Percentiles rank a stretch among this genome's conserved stretches.
These are phyloP conservation scores for Apus apus DNA, from an alignment of 2,113 vertebrate species.

Conservation along the genomic window DNA sequence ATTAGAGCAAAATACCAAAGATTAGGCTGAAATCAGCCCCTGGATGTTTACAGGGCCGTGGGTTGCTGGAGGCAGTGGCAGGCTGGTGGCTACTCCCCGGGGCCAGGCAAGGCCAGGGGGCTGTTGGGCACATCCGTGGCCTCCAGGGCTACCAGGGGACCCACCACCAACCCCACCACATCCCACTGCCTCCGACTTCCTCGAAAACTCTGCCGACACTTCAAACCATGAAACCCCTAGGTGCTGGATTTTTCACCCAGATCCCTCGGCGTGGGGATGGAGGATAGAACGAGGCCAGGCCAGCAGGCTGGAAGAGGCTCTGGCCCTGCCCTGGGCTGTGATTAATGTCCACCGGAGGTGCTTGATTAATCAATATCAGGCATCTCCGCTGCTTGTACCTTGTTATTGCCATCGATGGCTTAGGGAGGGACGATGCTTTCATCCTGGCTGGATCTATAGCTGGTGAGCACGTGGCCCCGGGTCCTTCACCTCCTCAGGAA, in stretches of 20 bases:
- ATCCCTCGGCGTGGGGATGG: fast-evolving
- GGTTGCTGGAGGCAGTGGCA: constrained; percentile 28
- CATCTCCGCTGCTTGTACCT: background rate
- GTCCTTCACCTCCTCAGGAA: background rate
- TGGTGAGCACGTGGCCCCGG: fast-evolving
- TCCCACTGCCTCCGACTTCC: background rate
- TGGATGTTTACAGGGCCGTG: constrained; percentile 43
- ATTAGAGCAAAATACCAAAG: constrained; percentile 75
- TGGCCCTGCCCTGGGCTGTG: background rate
- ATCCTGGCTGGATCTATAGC: background rate
- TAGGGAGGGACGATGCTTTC: background rate
- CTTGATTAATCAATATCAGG: background rate
- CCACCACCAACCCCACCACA: background rate
- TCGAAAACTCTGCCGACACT: fast-evolving
- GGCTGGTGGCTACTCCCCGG: constrained; percentile 5
- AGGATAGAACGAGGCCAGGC: background rate
- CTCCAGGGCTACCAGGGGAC: background rate
- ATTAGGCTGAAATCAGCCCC: constrained; percentile 72
- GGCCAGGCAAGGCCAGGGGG: fast-evolving
- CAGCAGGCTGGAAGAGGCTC: background rate
- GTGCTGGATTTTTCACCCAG: background rate
- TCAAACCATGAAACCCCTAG: background rate
- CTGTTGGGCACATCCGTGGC: background rate
- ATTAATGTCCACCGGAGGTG: background rate
- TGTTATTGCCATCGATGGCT: background rate